Evolutionary conservation across 2,113 vertebrate species (phyloP), one percentile per base, ranked within the genome.

Genomic region (Thalassarche chlororhynchos): DNA sequence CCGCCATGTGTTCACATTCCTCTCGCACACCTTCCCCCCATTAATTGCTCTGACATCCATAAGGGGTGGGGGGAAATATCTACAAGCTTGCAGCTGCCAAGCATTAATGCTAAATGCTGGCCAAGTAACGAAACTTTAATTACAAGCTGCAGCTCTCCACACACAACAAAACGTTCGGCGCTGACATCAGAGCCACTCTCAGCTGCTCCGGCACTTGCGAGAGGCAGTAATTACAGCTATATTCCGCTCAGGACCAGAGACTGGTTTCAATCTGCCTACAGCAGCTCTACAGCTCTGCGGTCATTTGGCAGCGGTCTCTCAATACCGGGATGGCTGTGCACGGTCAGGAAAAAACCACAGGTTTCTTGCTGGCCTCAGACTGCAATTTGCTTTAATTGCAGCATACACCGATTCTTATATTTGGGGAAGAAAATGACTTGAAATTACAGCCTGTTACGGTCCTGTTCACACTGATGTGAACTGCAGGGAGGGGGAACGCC

Each of bases 91-190:
- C 72, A 91, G 96, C 95, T 98, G 98, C 95, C 96, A 93, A 92
- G 90, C 74, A 71, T 66, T 87, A 84, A 84, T 54, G 93, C 94
- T 83, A 92, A 97, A 97, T 25, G 81, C 84, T 18, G 84, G 68
- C 87, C 79, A 93, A 98, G 87, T 44, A 90, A 62, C 34, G 0
- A 69, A 95, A 95, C 70, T 84, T 90, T 95, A 98, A 98, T 97
- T 95, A 98, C 49, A 94, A 80, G 87, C 74, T 70, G 75, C 68
- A 87, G 89, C 77, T 85, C 52, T 44, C 89, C 4, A 6, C 5
- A 6, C 51, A 65, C 75, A 89, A 31, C 38, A 57, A 29, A 89
- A 85, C 2, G 34, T 61, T 94, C 6, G 7, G 86, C 0, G 44
- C 90, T 77, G 76, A 82, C 93, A 82, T 19, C 68, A 81, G 86